Base-by-base conservation (phyloP, 2,113 vertebrate genomes). In the Saccopteryx leptura region DNA sequence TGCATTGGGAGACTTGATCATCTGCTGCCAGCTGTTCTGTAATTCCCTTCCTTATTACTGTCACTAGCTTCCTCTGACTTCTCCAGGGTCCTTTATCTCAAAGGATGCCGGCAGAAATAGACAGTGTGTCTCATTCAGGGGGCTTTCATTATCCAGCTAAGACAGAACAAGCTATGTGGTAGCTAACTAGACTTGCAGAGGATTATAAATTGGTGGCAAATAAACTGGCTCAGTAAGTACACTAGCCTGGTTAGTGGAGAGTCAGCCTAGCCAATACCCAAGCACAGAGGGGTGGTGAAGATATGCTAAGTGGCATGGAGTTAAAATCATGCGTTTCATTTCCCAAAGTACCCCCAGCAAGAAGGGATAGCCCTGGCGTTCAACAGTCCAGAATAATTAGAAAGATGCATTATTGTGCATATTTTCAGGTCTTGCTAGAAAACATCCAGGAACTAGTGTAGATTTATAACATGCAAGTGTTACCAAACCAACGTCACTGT, bases 31-130 rank as follows among this genome's bases (percentile, higher is more conserved):
- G 91, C 24, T 91, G 92, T 86, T 96, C 76, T 63, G 46, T 94
- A 79, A 96, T 86, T 90, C 82, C 63, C 86, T 92, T 94, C 94
- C 82, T 96, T 95, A 88, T 91, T 94, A 61, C 82, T 39, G 56
- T 83, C 88, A 79, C 54, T 33, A 61, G 33, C 91, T 60, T 85
- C 66, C 68, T 95, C n/a, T 61, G 66, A 60, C 91, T 88, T 94
- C 82, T 78, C 78, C 82, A 75, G 31, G 60, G 74, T 92, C 85
- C 60, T 85, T 95, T 87, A 91, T 96, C 86, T 97, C 82, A 78
- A 92, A 93, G 85, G 91, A 63, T 82, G 50, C 63, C 60, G 68
- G 26, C 58, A 66, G 48, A 24, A 71, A 86, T 52, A 75, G 87
- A 75, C 56, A 69, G 52, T 13, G 31, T n/a, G 23, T 89, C 46